These are phyloP conservation scores for Oligia latruncula DNA, from an alignment of 2,888 invertebrate species.

Conservation along the genomic window DNA sequence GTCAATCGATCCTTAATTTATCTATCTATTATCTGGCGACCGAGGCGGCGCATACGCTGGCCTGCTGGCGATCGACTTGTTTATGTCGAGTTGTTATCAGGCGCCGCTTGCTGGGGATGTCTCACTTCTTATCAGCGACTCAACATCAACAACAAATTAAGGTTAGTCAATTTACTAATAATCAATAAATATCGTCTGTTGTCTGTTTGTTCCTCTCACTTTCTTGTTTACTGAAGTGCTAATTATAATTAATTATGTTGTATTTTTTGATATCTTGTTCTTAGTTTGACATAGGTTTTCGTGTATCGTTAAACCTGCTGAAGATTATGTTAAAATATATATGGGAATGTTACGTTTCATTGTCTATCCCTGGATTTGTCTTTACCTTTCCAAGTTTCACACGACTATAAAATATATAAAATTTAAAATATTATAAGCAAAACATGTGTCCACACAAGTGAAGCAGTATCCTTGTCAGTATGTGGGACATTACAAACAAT, in stretches of 20 bases:
- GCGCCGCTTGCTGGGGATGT: conserved; percentile 72
- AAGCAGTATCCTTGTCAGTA: conserved; percentile 64
- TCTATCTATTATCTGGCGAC: conserved; percentile 54
- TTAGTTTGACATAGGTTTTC: neutral
- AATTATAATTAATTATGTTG: conserved; percentile 22
- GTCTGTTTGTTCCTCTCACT: conserved; percentile 45
- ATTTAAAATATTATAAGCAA: conserved; percentile 15
- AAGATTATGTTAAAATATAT: too few relatives aligned
- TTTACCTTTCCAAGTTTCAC: neutral
- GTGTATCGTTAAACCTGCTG: neutral
- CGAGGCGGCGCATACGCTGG: conserved; percentile 53
- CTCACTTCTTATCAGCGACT: conserved; percentile 70
- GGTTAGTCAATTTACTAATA: conserved; percentile 77
- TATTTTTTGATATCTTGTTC: conserved; percentile 4
- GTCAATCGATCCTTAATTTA: conserved; percentile 70
- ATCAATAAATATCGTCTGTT: conserved; percentile 64
- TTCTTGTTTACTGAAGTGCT: conserved; percentile 19
- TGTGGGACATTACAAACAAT: conserved; percentile 64
- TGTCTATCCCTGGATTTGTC: neutral
- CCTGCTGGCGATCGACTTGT: conserved; percentile 60
- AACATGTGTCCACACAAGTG: conserved; percentile 28
- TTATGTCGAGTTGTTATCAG: conserved; percentile 68
- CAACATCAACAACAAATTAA: conserved; percentile 80
- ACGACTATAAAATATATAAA: neutral
- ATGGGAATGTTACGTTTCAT: neutral